Base-by-base conservation (phyloP, 2,797 vertebrate genomes). In the Pitangus sulphuratus region DNA sequence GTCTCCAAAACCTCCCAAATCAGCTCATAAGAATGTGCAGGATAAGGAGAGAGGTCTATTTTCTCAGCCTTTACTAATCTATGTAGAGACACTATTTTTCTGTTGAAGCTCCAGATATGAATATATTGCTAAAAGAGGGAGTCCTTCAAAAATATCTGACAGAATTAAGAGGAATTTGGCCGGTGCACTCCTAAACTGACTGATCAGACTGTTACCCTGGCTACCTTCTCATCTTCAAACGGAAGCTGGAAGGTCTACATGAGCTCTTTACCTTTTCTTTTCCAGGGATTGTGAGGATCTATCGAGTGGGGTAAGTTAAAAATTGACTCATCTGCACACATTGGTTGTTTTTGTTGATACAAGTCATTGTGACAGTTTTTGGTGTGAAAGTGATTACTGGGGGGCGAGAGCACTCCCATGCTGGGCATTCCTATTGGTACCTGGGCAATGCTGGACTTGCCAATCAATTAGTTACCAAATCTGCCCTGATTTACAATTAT, bases 401-500 rank as follows among this genome's bases (percentile, higher is more conserved):
- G 54, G 56, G 11, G 42, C 33, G 37, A 81, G 58, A 83, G 25
- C 2, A 2, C 35, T 91, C 19, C 37, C 37, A 47, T 56, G 57
- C 40, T 3, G 2, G 40, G 15, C 33, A n/a, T 72, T 62, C 39
- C 45, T 76, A 18, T 45, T 61, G n/a, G 21, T 89, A 44, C 20
- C 45, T 66, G 47, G 19, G 30, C 39, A 89, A 61, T 93, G 44
- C n/a, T 89, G 54, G 69, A 62, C 45, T 75, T 79, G 28, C 74
- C 45, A 89, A 71, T 81, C 87, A 89, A 50, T 93, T 83, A 71
- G 47, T 89, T 90, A 90, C 70, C 2, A 2, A 87, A 90, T 85
- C 61, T 90, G 42, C 87, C 62, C 33, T 84, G 83, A 60, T 76
- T 90, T 81, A 85, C 70, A 87, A 13, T 93, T 91, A 78, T 53